A percentile compares a stretch with the other conserved stretches of the same genome.
Conservation (phyloP, 2,888 invertebrate species). For the Ernsta delagoae region DNA sequence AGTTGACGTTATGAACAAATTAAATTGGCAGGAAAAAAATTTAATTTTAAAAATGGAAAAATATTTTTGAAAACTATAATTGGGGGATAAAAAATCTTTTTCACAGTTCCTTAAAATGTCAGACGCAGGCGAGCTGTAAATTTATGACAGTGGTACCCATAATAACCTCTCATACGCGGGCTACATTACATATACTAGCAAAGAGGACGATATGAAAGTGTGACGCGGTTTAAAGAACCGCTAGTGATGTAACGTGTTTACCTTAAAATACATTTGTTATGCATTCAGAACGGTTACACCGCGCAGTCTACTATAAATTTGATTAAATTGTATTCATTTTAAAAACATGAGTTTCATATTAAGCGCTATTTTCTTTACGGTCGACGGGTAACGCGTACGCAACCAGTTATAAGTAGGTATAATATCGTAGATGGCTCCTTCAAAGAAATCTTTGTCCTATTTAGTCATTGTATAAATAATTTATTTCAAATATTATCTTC, state of each 20-base stretch:
- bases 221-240: neutral
- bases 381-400: neutral
- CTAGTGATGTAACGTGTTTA: constrained; percentile 39
- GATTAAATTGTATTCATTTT: constrained; percentile 3
- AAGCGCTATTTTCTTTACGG: neutral
- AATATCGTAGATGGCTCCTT: neutral
- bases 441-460: neutral
- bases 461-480: neutral
- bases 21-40: no score
- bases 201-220: neutral
- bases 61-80: no score
- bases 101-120: no score
- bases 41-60: no score
- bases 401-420: neutral
- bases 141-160: no score
- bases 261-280: constrained; percentile 30
- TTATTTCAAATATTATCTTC: neutral
- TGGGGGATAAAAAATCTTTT: no score
- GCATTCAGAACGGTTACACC: constrained; percentile 21
- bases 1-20: no score
- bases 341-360: neutral
- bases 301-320: neutral
- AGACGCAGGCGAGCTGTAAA: no score
- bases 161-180: no score
- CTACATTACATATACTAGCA: no score